These are phyloP conservation scores for Ptiloglossa arizonensis DNA, from an alignment of 1,140 invertebrate species.

Conservation along the genomic window DNA sequence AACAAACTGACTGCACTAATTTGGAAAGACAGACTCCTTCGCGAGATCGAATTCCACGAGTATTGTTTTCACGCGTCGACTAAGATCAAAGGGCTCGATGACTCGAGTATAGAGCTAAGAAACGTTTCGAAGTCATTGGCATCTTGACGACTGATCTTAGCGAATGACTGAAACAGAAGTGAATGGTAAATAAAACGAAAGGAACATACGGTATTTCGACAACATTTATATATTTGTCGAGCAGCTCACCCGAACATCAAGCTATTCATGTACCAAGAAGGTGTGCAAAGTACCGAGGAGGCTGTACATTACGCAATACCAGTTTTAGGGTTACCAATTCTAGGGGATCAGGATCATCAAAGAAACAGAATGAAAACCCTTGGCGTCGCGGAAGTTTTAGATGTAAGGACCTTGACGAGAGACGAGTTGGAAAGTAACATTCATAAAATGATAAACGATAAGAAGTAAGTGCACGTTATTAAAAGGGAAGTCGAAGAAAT, in stretches of 20 bases:
- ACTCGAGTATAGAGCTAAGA: too few species aligned
- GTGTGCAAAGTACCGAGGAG: constrained; percentile 81
- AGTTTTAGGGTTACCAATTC: constrained; percentile 79
- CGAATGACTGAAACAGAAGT: too few species aligned
- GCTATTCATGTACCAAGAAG: constrained; percentile 82
- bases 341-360: constrained; percentile 70
- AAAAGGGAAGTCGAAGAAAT: not conserved
- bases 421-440: constrained; percentile 49
- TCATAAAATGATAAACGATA: constrained; percentile 58
- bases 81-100: too few species aligned
- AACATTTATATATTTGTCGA: not conserved
- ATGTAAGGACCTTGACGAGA: constrained; percentile 42
- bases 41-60: too few species aligned
- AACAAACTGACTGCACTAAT: too few species aligned
- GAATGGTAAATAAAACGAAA: too few species aligned
- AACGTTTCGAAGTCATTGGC: too few species aligned
- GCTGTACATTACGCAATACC: constrained; percentile 78
- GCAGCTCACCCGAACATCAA: constrained; percentile 77
- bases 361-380: constrained; percentile 53
- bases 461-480: constrained; percentile 25
- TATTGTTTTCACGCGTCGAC: too few species aligned
- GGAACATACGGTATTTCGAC: too few species aligned
- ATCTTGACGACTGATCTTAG: too few species aligned
- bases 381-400: constrained; percentile 62
- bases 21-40: too few species aligned